Base-by-base conservation (phyloP, 2,797 vertebrate species). In the Neostethus bicornis region DNA sequence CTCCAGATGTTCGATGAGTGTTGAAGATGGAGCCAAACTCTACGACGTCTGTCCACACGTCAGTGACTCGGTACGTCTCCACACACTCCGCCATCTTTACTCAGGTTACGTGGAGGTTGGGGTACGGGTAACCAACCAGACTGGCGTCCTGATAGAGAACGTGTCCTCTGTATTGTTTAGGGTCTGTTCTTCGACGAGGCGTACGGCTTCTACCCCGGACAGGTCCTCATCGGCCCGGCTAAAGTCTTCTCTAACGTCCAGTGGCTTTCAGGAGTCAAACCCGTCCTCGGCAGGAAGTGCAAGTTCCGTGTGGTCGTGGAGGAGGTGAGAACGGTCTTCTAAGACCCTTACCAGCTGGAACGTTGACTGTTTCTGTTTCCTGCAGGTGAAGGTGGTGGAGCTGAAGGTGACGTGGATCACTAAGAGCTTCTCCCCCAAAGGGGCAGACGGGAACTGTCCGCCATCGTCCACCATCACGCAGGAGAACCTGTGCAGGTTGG, bases 381-480 rank as follows among this genome's bases (percentile, higher is more conserved):
- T 28, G 61, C 80, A 99, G 97, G 96, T 99, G 0, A 96, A 98
- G 67, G 96, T 99, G 10, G 95, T 95, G 5, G 96, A 98, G 66
- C 81, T 99, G 17, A 95, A 96, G 65, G 96, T 99, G 76, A 98
- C 94, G 0, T 99, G 97, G 96, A 98, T 99, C 75, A 99, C 97
- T 11, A 98, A 97, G 90, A 98, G 96, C 79, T 98, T 95, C 87
- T 98, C 95, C 60, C 94, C 95, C 28, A 95, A 95, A 80, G 96
- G 97, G 56, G 96, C 94, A 0, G 96, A 99, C 84, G 97, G 96
- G 11, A 95, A 96, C 26, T 97, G 94, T 65, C 97, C 97, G 11
- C 97, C 97, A 21, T 89, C 96, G 23, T 96, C 95, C 0, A 86
- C 96, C 73, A 96, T 99, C 87, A 89, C 94, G 23, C 95, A 96